A percentile compares a stretch with the other conserved stretches of the same genome.
These are phyloP conservation scores for Pegoplata infirma DNA, from an alignment of 2,888 invertebrate species.

Conservation along the genomic window DNA sequence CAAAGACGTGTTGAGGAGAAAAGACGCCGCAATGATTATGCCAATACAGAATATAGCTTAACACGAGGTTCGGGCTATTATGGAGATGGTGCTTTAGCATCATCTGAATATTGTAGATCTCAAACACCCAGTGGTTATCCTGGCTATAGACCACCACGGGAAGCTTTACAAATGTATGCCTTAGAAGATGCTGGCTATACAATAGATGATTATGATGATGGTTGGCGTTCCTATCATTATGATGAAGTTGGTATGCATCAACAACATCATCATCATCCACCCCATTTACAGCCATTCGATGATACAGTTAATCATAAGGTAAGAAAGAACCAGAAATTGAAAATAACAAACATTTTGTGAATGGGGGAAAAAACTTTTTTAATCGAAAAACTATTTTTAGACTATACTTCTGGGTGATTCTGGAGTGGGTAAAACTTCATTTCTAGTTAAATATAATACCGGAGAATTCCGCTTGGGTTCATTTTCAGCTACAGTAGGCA, in stretches of 20 bases:
- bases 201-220: conserved; percentile 73
- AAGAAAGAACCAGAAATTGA: too few relatives aligned
- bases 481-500: conserved; percentile 96
- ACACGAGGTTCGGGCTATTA: conserved; percentile 65
- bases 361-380: neutral
- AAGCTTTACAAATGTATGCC: conserved; percentile 81
- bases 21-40: conserved; percentile 68
- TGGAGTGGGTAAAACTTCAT: conserved; percentile 94
- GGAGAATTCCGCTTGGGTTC: conserved; percentile 93
- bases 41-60: conserved; percentile 60
- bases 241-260: conserved; percentile 75
- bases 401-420: conserved; percentile 96
- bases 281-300: conserved; percentile 68
- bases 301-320: conserved; percentile 85
- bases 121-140: conserved; percentile 83
- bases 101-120: conserved; percentile 53
- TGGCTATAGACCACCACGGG: conserved; percentile 87
- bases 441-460: conserved; percentile 95
- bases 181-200: conserved; percentile 72
- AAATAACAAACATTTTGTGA: neutral
- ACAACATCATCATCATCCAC: conserved; percentile 64
- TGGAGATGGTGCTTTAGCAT: conserved; percentile 66
- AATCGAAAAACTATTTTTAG: conserved; percentile 79
- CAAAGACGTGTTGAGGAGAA: conserved; percentile 73
- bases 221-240: conserved; percentile 77